Evolutionary conservation across 2,888 invertebrate species (phyloP).

Genomic region (Heterodera filipjevi): DNA sequence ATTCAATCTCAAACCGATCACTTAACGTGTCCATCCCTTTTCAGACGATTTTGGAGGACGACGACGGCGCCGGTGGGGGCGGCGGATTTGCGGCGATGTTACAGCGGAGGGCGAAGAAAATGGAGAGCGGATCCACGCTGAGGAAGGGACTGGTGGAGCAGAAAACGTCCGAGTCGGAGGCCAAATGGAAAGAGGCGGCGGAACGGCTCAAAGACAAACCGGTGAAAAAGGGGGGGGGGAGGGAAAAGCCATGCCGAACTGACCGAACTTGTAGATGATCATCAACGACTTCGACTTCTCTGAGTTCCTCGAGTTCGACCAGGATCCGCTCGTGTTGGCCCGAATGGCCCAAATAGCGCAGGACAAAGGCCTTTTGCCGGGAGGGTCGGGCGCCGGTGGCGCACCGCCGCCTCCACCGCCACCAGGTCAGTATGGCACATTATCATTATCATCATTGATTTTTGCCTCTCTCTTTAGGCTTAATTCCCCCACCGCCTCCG

Average conservation of each 20-base stretch:
- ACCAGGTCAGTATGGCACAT: constrained; percentile 24
- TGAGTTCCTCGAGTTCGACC: constrained; percentile 86
- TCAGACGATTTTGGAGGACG: constrained; percentile 40
- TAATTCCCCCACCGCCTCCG: constrained; percentile 45
- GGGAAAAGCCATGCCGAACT: not conserved
- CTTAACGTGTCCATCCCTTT: not conserved
- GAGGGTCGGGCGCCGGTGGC: constrained; percentile 49
- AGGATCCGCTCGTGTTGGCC: constrained; percentile 52
- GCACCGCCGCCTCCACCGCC: constrained; percentile 83
- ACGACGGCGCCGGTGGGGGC: constrained; percentile 47
- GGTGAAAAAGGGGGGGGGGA: not conserved
- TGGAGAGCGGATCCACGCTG: constrained; percentile 65
- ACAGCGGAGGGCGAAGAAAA: constrained; percentile 57
- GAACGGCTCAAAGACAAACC: constrained; percentile 67
- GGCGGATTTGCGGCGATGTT: constrained; percentile 60
- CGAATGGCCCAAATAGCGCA: constrained; percentile 48
- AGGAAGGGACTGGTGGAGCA: constrained; percentile 45
- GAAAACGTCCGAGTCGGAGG: constrained; percentile 45
- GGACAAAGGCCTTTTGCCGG: constrained; percentile 38
- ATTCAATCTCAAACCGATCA: not conserved
- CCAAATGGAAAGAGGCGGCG: constrained; percentile 53
- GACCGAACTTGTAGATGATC: constrained; percentile 70
- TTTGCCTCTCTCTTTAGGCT: constrained; percentile 43
- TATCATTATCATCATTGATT: not conserved
- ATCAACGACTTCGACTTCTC: constrained; percentile 93